Evolutionary conservation across 2,888 invertebrate species (phyloP).

Genomic region (Amaurobius ferox): DNA sequence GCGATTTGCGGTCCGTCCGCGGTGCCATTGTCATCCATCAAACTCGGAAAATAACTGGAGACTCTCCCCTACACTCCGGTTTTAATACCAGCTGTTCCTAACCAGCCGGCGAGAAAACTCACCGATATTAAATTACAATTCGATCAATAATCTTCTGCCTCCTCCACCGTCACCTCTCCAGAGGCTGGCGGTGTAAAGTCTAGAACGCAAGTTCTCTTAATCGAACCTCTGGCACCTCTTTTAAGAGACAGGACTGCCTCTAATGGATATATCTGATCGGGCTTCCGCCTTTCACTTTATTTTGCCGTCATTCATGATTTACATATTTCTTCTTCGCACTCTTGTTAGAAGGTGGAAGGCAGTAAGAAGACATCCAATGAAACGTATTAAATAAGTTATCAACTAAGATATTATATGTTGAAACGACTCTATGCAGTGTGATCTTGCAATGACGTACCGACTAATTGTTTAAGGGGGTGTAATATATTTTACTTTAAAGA

Average conservation of each 20-base stretch:
- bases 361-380: too few species aligned
- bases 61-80: slow-evolving; percentile 27
- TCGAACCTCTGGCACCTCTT: slow-evolving; percentile 57
- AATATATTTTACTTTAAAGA: too few species aligned
- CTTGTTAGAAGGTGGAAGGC: too few species aligned
- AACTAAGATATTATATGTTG: too few species aligned
- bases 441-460: too few species aligned
- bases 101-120: slow-evolving; percentile 40
- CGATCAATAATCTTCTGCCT: slow-evolving; percentile 65
- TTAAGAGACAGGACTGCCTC: slow-evolving; percentile 48
- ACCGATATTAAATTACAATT: slow-evolving; percentile 70
- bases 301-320: slow-evolving; percentile 21
- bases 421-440: too few species aligned
- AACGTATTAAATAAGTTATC: too few species aligned
- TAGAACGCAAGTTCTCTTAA: slow-evolving; percentile 29
- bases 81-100: slow-evolving; percentile 63
- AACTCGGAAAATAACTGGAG: slow-evolving; percentile 20
- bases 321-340: not conserved
- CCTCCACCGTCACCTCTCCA: not conserved
- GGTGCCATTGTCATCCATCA: slow-evolving; percentile 28
- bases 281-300: slow-evolving; percentile 11
- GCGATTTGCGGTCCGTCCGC: slow-evolving; percentile 23
- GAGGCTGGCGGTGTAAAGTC: slow-evolving; percentile 17
- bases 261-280: slow-evolving; percentile 65
- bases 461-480: too few species aligned